Evolutionary conservation across 2,888 invertebrate genomes (phyloP).

Genomic region (Camptogramma bilineatum): DNA sequence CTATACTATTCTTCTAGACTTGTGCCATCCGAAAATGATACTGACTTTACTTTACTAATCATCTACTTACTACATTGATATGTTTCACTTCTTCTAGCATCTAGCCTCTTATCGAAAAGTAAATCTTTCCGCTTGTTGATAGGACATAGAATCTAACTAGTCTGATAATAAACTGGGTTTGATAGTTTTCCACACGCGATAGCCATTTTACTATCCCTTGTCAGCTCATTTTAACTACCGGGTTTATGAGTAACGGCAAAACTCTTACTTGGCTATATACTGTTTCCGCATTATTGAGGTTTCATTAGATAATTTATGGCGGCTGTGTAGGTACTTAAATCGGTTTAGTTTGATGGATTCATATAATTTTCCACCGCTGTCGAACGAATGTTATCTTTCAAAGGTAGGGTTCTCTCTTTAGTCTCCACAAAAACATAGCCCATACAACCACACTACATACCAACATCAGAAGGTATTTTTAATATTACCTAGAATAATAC

Average conservation of each 20-base stretch:
- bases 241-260: constrained; percentile 25
- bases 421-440: background rate
- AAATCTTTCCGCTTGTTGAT: constrained; percentile 3
- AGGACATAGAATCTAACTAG: constrained; percentile 4
- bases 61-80: background rate
- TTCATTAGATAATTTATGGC: constrained; percentile 25
- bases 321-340: constrained; percentile 19
- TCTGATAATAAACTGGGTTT: constrained; percentile 21
- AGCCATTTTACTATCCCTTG: constrained; percentile 23
- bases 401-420: background rate
- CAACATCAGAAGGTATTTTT: too few species aligned
- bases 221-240: constrained; percentile 25
- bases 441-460: background rate
- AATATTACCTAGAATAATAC: too few species aligned
- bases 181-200: constrained; percentile 25
- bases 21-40: constrained; percentile 3
- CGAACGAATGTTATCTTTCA: background rate
- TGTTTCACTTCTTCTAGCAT: background rate
- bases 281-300: constrained; percentile 22
- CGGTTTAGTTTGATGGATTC: background rate
- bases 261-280: constrained; percentile 23
- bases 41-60: background rate
- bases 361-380: background rate
- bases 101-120: background rate
- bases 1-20: constrained; percentile 8